Percentiles rank a stretch among this genome's conserved stretches.
Evolutionary conservation across 2,113 vertebrate genomes (phyloP).

Genomic region (Tachysurus vachellii): DNA sequence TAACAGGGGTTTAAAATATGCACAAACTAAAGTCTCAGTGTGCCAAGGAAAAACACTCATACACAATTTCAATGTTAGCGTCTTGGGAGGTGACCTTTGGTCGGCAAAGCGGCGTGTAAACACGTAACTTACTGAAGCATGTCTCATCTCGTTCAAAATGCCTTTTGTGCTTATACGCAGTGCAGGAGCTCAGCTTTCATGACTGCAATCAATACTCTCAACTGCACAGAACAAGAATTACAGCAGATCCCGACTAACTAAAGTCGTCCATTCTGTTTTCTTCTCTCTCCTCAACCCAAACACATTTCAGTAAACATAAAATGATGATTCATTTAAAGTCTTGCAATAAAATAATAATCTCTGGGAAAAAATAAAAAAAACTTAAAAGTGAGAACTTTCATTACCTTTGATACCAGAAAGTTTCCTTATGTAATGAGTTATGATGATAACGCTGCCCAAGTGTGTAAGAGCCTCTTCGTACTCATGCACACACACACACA

Average conservation of each 20-base stretch:
- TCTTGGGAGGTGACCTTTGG: conserved; percentile 56
- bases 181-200: conserved; percentile 13
- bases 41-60: conserved; percentile 10
- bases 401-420: conserved; percentile 22
- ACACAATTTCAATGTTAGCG: conserved; percentile 24
- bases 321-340: not conserved
- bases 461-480: not conserved
- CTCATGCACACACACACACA: conserved; percentile 8
- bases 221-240: not conserved
- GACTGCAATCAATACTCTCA: not conserved
- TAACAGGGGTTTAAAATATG: not conserved
- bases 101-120: conserved; percentile 32
- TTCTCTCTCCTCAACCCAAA: conserved; percentile 36
- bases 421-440: not conserved
- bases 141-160: conserved; percentile 23
- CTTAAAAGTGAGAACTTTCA: conserved; percentile 26
- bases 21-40: not conserved
- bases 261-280: not conserved
- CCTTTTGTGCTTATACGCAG: conserved; percentile 16
- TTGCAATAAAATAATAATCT: too few species aligned
- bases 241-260: not conserved
- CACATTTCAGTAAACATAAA: conserved; percentile 56
- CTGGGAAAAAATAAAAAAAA: not conserved
- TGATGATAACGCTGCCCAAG: not conserved
- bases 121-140: conserved; percentile 37